Conservation (phyloP, 2,888 invertebrate species). For the Hirudinaria manillensis region DNA sequence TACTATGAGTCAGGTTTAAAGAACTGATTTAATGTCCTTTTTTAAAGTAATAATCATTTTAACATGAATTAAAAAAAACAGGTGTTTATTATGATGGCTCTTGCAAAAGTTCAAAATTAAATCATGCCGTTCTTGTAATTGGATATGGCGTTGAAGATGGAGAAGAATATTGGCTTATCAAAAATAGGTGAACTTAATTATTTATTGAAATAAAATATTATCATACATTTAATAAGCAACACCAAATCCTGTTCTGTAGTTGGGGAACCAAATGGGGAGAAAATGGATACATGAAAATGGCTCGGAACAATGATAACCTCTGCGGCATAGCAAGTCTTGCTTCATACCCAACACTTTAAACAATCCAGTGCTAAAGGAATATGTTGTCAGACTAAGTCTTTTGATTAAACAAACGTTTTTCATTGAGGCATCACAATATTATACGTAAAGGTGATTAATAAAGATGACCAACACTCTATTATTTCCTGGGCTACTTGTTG, state of each 20-base stretch:
- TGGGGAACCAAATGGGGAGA: slow-evolving; percentile 87
- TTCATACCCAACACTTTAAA: slow-evolving; percentile 63
- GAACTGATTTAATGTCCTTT: neutral
- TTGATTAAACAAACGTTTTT: too few relatives aligned
- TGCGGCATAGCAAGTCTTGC: slow-evolving; percentile 83
- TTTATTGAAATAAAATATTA: neutral
- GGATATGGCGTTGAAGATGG: slow-evolving; percentile 69
- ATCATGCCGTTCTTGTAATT: slow-evolving; percentile 77
- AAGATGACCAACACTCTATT: too few relatives aligned
- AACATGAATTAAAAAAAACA: too few relatives aligned
- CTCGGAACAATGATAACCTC: slow-evolving; percentile 68
- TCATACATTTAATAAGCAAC: neutral
- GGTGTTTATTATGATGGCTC: slow-evolving; percentile 71
- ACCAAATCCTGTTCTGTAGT: slow-evolving; percentile 55
- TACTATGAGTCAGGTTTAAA: slow-evolving; percentile 21
- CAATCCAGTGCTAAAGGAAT: too few relatives aligned
- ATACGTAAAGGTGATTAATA: too few relatives aligned
- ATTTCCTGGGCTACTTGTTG: too few relatives aligned
- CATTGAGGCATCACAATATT: too few relatives aligned
- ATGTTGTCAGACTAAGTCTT: too few relatives aligned
- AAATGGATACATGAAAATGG: slow-evolving; percentile 72
- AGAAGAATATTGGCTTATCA: slow-evolving; percentile 77
- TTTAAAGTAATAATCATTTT: neutral
- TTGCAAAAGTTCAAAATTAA: slow-evolving; percentile 71
- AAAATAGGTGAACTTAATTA: slow-evolving; percentile 58